Evolutionary conservation across 2,797 vertebrate genomes (phyloP).

Genomic region (Peromyscus melanophrys): DNA sequence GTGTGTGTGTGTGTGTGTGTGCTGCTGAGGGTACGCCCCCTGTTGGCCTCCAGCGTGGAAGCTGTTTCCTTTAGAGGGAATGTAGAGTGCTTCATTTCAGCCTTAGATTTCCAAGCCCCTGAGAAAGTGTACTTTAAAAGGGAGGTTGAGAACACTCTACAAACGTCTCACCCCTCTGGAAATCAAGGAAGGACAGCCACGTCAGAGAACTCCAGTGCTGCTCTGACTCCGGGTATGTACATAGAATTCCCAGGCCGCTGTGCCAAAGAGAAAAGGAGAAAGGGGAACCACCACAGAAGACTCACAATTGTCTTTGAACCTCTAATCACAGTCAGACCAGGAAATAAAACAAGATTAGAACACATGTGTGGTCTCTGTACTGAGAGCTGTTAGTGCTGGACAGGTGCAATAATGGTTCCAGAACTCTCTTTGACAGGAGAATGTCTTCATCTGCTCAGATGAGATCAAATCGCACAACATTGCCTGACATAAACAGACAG

Average conservation of each 20-base stretch:
- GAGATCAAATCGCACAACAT: neutral
- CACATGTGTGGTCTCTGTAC: constrained; percentile 43
- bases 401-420: constrained; percentile 58
- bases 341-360: constrained; percentile 71
- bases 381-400: constrained; percentile 64
- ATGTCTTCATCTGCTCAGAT: constrained; percentile 20
- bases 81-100: neutral
- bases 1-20: neutral
- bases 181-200: constrained; percentile 65
- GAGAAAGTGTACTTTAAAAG: constrained; percentile 61
- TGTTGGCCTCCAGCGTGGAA: neutral
- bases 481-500: neutral
- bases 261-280: constrained; percentile 1
- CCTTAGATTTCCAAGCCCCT: constrained; percentile 34
- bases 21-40: neutral
- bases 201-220: constrained; percentile 54
- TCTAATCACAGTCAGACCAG: constrained; percentile 48
- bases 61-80: neutral
- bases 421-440: constrained; percentile 57
- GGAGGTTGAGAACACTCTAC: constrained; percentile 66
- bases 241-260: constrained; percentile 51
- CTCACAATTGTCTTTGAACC: constrained; percentile 57
- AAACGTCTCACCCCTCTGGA: constrained; percentile 64
- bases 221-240: constrained; percentile 64
- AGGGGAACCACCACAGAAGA: constrained; percentile 59